Base-by-base conservation (phyloP, 1,140 invertebrate genomes). In the Pseudobourletiella spinata region DNA sequence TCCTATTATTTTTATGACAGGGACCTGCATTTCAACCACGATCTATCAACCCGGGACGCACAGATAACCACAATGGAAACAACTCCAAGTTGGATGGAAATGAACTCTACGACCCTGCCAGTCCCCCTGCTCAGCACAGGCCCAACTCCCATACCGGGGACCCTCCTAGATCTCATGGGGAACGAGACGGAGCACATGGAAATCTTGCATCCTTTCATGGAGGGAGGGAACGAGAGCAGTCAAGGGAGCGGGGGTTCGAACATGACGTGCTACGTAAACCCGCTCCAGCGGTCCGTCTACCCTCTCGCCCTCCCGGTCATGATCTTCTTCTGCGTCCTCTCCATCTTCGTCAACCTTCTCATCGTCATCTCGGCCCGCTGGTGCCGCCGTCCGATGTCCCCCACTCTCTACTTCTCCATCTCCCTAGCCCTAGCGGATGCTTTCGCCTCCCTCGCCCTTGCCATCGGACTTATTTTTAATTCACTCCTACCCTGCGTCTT, bases 371-470 rank as follows among this genome's bases (percentile, higher is more conserved):
- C 79, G 51, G 74, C 77, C 6, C 73, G 73, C 29, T 83, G 80
- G 79, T 77, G 83, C 11, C 70, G 78, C 48, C 70, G 76, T 26
- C 77, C 79, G 0, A 71, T 83, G 55, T 79, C 81, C 1, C 79
- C 82, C 1, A 83, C 82, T 6, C 71, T 84, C 1, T 76, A 79
- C 55, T 80, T 84, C 59, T 81, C 78, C 63, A 68, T 84, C 1
- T 83, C 81, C 67, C 71, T 84, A 32, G 80, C 82, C 6, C 77
- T 76, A 1, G 80, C 82, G 0, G 82, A 84, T 69, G 79, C 80
- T 2, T 78, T 77, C 57, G 78, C 81, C 1, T 78, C 80, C 1
- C 69, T 77, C 2, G 68, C 79, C 16, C 68, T 81, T 16, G 81
- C 77, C 2, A 61, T 78, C 2, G 76, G 79, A 3, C 67, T 84